phyloP scores from a whole-genome alignment of 1,140 invertebrate species.

The Aradophagus sp. region DNA sequence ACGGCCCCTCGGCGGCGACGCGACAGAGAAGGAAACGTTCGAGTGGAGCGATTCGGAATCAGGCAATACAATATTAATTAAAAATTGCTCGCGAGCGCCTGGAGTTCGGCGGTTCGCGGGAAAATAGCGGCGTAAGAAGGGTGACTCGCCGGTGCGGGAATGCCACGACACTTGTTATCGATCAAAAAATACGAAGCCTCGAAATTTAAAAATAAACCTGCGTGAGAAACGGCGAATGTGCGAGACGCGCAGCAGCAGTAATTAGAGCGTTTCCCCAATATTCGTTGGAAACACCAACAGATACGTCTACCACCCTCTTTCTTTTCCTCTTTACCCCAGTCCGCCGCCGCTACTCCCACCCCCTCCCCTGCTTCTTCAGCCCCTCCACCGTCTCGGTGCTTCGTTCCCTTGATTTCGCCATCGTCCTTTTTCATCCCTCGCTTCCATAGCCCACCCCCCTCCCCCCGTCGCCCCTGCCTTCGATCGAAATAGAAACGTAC shows the following conservation, averaged over 20 bases:
- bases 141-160: conserved; percentile 24
- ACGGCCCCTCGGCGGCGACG: too few relatives aligned
- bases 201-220: conserved; percentile 60
- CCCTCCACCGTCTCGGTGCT: background rate
- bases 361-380: too few relatives aligned
- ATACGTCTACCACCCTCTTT: conserved; percentile 18
- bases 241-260: conserved; percentile 56
- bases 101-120: conserved; percentile 8
- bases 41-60: too few relatives aligned
- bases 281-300: conserved; percentile 55
- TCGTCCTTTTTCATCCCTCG: conserved; percentile 49
- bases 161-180: conserved; percentile 59
- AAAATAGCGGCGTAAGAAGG: conserved; percentile 28
- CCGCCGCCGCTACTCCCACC: background rate
- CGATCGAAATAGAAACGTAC: conserved; percentile 53
- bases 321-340: background rate
- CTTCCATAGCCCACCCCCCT: conserved; percentile 41
- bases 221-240: conserved; percentile 57
- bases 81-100: conserved; percentile 28
- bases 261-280: conserved; percentile 58
- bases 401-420: conserved; percentile 9
- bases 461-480: conserved; percentile 41
- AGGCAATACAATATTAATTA: conserved; percentile 56
- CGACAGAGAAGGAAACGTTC: too few relatives aligned
- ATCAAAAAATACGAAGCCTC: conserved; percentile 56